These are phyloP conservation scores for Excalfactoria chinensis DNA, from an alignment of 2,113 vertebrate genomes.

Conservation along the genomic window DNA sequence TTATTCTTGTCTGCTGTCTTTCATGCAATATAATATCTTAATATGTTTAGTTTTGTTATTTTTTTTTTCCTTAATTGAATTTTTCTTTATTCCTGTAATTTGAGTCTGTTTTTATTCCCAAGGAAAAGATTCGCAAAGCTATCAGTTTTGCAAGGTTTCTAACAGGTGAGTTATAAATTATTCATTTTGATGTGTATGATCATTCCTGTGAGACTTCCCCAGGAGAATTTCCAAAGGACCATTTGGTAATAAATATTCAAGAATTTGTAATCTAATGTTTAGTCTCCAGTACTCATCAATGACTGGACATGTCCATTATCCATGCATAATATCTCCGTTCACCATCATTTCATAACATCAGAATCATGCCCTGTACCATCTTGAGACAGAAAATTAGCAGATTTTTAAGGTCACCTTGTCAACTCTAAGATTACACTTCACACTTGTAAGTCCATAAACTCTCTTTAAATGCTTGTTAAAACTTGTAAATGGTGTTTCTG, in stretches of 20 bases:
- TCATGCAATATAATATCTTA: not conserved
- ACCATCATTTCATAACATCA: conserved; percentile 40
- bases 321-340: conserved; percentile 22
- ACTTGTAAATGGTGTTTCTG: conserved; percentile 24
- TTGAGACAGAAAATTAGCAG: conserved; percentile 58
- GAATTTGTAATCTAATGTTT: conserved; percentile 35
- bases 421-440: conserved; percentile 5
- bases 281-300: conserved; percentile 7
- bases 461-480: conserved; percentile 32
- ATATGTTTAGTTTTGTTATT: not conserved
- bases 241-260: conserved; percentile 70
- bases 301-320: not conserved
- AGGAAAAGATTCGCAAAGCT: not conserved
- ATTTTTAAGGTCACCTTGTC: conserved; percentile 64
- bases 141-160: not conserved
- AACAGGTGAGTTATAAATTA: conserved; percentile 43
- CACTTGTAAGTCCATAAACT: not conserved
- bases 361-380: conserved; percentile 27
- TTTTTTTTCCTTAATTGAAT: not conserved
- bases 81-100: not conserved
- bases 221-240: conserved; percentile 23
- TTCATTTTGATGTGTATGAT: conserved; percentile 14
- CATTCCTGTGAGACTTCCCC: not conserved
- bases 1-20: not conserved
- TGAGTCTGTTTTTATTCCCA: not conserved